Conservation (phyloP, 2,113 vertebrate genomes). For the Protobothrops mucrosquamatus region DNA sequence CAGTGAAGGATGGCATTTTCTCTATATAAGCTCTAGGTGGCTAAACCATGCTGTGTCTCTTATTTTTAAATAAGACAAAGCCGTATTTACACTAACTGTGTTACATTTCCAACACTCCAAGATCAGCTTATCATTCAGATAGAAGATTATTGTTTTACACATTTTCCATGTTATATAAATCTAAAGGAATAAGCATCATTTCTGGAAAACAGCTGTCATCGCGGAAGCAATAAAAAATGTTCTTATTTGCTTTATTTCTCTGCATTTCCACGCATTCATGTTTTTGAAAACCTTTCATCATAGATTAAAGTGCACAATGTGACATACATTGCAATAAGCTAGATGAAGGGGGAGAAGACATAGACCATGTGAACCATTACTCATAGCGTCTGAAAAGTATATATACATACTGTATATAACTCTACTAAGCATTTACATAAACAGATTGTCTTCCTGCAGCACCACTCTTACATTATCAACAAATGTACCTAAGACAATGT, state of each 20-base stretch:
- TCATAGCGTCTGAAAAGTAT: neutral
- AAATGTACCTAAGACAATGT: neutral
- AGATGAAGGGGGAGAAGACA: neutral
- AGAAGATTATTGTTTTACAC: neutral
- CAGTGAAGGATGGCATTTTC: neutral
- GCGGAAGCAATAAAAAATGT: conserved; percentile 4
- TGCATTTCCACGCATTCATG: neutral
- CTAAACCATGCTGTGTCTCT: neutral
- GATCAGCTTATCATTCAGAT: neutral
- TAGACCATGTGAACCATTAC: neutral
- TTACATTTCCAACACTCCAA: neutral
- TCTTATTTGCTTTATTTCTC: conserved; percentile 1
- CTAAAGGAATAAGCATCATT: neutral
- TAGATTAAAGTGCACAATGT: neutral
- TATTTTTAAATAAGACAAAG: conserved; percentile 30
- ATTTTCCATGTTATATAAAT: conserved; percentile 13
- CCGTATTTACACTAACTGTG: conserved; percentile 12
- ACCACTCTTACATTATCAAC: neutral
- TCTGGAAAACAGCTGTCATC: conserved; percentile 18
- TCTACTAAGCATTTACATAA: conserved; percentile 15
- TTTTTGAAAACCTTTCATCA: conserved; percentile 5
- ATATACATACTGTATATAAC: neutral
- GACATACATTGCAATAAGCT: neutral
- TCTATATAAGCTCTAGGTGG: neutral
- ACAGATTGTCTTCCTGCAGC: conserved; percentile 9